Evolutionary conservation across 2,113 vertebrate species (phyloP).

Genomic region (Piaya cayana): DNA sequence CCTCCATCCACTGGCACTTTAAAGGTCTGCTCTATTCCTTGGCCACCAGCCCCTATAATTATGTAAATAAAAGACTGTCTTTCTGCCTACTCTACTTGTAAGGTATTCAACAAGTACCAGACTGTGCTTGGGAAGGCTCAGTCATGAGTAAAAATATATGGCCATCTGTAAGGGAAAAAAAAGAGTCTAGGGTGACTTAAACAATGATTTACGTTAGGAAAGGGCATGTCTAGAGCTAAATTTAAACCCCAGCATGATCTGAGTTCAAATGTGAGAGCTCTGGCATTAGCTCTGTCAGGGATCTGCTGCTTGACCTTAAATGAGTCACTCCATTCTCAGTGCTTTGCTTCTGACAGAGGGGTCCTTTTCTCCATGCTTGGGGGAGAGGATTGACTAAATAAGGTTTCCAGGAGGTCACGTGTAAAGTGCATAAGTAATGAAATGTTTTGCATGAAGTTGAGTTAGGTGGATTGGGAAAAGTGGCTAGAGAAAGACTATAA

Average conservation of each 20-base stretch:
- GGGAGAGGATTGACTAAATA: neutral
- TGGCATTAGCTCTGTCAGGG: neutral
- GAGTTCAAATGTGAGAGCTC: neutral
- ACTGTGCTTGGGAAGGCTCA: neutral
- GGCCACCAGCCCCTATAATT: neutral
- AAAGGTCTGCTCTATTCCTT: neutral
- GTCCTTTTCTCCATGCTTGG: neutral
- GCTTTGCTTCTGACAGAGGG: neutral
- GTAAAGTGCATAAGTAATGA: neutral
- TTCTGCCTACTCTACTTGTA: neutral
- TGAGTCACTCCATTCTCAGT: neutral
- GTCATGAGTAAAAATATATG: neutral
- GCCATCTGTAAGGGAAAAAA: neutral
- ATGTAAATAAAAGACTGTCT: neutral
- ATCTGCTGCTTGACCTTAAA: neutral
- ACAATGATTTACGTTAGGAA: neutral
- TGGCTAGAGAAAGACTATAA: neutral
- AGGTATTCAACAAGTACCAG: neutral
- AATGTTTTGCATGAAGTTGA: neutral
- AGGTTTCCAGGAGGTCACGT: neutral
- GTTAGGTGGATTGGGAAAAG: neutral
- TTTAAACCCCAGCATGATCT: neutral
- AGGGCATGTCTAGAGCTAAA: conserved; percentile 14
- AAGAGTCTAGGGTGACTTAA: neutral
- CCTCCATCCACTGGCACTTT: neutral